Evolutionary conservation across 2,888 invertebrate species (phyloP), one percentile per base, ranked within the genome.

Genomic region (Ectropis crepuscularia): DNA sequence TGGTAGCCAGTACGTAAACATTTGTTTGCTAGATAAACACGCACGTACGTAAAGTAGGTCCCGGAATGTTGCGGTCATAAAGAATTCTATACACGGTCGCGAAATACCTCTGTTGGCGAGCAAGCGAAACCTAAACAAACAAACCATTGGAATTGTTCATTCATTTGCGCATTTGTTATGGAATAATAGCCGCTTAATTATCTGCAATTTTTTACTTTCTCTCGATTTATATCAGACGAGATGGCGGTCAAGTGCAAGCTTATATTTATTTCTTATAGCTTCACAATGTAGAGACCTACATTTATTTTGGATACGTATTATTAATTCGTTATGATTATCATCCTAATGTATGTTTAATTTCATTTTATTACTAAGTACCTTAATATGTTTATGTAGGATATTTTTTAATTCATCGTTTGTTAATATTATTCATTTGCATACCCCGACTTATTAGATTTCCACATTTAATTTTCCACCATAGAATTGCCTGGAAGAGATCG

Each of bases 81-180:
- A 74, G 74, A 70, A 75, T 74, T 74, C 73, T 62, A 71, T 66
- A 73, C 74, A 74, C 72, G 73, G 58, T 11, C 39, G 36, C 64
- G 64, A 63, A 75, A 76, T 70, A 70, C 72, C 69, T 71, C 64
- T 67, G 70, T 72, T 66, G 71, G 69, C 68, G 70, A 72, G 71
- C 68, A 68, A 61, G 64, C 65, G 58, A 57, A 69, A 68, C 69
- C 60, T 69, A 70, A 73, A 74, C 69, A 70, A 68, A 60, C 53
- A 67, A 69, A 54, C 63, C 67, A 67, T 72, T 70, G 66, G 65
- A 51, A 65, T 71, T 67, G 62, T 70, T 73, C 71, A 42, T 63
- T 70, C 72, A 69, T 63, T 70, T 68, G 49, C 28, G 39, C 39
- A 53, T 63, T 58, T 58, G 46, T 61, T 53, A 38, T 53, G 39